A percentile compares a stretch with the other conserved stretches of the same genome.
phyloP scores from a whole-genome alignment of 2,113 vertebrate species.

The Columba janthina region DNA sequence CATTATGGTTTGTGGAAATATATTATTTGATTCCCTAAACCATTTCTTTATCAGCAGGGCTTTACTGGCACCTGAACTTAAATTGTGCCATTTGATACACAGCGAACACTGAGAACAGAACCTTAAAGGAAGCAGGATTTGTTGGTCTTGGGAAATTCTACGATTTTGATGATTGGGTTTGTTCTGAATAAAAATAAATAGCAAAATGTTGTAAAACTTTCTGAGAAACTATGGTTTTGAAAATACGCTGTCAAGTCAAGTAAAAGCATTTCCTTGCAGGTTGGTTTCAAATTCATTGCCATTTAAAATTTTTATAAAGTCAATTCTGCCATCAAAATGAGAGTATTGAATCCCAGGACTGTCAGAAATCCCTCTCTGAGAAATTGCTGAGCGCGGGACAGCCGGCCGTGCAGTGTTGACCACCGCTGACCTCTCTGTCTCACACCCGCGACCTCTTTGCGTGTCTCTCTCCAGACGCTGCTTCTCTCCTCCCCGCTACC shows the following conservation, averaged over 20 bases:
- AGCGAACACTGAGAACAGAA: not conserved
- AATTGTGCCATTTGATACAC: not conserved
- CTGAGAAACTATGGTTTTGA: not conserved
- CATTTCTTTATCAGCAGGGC: not conserved
- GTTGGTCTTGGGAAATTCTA: not conserved
- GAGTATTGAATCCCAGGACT: not conserved
- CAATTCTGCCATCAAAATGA: not conserved
- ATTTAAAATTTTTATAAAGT: rapidly evolving
- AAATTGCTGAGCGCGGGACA: rapidly evolving
- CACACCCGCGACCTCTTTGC: rapidly evolving
- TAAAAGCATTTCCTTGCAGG: not conserved
- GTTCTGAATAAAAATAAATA: not conserved
- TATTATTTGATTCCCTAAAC: not conserved
- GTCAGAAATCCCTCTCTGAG: not conserved
- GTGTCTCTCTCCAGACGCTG: rapidly evolving
- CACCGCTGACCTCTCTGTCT: not conserved
- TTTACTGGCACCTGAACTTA: not conserved
- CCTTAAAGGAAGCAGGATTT: not conserved
- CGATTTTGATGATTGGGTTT: not conserved
- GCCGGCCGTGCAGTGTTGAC: rapidly evolving
- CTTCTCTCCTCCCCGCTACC: rapidly evolving
- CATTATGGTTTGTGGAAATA: not conserved
- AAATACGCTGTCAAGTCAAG: not conserved
- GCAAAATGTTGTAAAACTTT: not conserved
- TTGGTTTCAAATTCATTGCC: not conserved